These are phyloP conservation scores for Halcyon chelicuti DNA, from an alignment of 2,797 vertebrate genomes.

Conservation along the genomic window DNA sequence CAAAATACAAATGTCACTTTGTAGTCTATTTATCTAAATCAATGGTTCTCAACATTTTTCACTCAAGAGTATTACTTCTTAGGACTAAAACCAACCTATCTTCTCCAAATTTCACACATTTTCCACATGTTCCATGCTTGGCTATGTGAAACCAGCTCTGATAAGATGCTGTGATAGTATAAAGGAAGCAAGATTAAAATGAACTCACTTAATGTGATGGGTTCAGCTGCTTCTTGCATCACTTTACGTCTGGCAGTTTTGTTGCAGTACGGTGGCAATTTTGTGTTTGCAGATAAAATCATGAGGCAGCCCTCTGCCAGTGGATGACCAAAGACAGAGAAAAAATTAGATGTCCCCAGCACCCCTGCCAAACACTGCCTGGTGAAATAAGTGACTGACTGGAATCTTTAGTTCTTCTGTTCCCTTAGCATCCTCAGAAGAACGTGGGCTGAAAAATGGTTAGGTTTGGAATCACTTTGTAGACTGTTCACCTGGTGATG, in stretches of 20 bases:
- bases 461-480: neutral
- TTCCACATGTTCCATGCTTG: neutral
- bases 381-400: neutral
- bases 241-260: neutral
- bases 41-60: conserved; percentile 19
- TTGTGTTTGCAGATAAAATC: neutral
- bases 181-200: neutral
- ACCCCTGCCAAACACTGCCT: neutral
- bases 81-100: neutral
- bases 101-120: conserved; percentile 8
- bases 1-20: conserved; percentile 30
- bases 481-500: neutral
- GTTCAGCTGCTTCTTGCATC: neutral
- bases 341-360: neutral
- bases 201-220: neutral
- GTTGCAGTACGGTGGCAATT: neutral
- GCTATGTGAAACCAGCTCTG: neutral
- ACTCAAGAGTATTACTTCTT: neutral
- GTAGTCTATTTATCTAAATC: conserved; percentile 35
- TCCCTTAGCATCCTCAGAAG: neutral
- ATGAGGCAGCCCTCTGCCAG: neutral
- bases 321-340: neutral
- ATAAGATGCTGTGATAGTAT: neutral
- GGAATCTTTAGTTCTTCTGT: neutral
- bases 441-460: neutral